Conservation (phyloP, 2,888 invertebrate genomes). For the Hipparchia semele region DNA sequence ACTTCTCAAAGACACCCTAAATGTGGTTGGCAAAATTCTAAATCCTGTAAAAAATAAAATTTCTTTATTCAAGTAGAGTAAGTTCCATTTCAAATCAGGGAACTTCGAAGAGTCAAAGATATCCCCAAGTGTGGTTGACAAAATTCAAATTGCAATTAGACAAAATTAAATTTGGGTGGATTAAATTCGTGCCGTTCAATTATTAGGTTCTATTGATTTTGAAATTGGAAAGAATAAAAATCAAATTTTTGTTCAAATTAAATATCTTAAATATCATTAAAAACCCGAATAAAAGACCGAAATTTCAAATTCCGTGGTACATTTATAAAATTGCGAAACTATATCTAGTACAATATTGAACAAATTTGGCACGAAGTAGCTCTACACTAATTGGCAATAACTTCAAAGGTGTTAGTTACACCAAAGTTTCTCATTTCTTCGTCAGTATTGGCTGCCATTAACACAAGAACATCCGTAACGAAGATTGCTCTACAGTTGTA, state of each 20-base stretch:
- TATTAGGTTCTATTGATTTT: not conserved
- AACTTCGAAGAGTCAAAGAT: not conserved
- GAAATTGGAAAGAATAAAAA: too few relatives aligned
- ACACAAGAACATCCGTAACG: slow-evolving; percentile 19
- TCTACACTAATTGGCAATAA: not conserved
- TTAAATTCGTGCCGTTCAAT: not conserved
- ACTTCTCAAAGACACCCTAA: too few relatives aligned
- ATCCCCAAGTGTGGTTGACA: not conserved
- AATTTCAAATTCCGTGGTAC: too few relatives aligned
- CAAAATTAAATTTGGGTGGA: not conserved
- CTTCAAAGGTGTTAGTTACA: not conserved
- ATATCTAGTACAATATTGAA: not conserved
- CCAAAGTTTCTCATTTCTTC: slow-evolving; percentile 2
- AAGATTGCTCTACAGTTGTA: slow-evolving; percentile 68
- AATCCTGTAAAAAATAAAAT: too few relatives aligned
- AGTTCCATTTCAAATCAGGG: not conserved
- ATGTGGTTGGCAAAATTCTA: too few relatives aligned
- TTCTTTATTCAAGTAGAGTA: slow-evolving; percentile 7
- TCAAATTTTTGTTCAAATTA: too few relatives aligned
- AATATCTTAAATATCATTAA: too few relatives aligned
- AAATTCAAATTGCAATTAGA: not conserved
- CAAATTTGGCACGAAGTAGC: not conserved
- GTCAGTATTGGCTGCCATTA: slow-evolving; percentile 32
- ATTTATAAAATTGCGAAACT: too few relatives aligned
- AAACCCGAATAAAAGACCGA: too few relatives aligned